Conservation (phyloP, 2,113 vertebrate species). For the Crocuta crocuta region DNA sequence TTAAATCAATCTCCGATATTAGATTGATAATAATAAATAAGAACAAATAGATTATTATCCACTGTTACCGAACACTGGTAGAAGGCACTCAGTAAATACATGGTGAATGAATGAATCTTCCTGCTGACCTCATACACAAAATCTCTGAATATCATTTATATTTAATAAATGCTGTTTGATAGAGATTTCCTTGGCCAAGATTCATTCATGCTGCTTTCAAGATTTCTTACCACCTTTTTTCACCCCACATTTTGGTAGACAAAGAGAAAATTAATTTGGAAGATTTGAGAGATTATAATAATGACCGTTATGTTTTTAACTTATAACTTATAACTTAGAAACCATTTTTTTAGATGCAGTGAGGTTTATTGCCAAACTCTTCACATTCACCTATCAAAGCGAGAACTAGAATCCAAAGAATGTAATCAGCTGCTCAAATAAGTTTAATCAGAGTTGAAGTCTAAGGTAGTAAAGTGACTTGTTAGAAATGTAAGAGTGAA, state of each 20-base stretch:
- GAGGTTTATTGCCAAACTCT: constrained; percentile 34
- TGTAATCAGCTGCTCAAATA: constrained; percentile 27
- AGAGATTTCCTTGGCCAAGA: background rate
- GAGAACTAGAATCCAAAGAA: constrained; percentile 58
- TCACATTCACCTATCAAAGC: constrained; percentile 39
- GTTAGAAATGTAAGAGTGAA: background rate
- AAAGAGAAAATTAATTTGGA: constrained; percentile 34
- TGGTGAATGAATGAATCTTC: background rate
- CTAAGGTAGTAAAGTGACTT: background rate
- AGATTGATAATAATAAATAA: background rate
- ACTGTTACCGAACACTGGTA: background rate
- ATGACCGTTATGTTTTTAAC: constrained; percentile 44
- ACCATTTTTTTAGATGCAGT: constrained; percentile 33
- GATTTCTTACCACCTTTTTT: background rate
- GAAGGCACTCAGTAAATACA: background rate
- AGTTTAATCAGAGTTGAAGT: constrained; percentile 47
- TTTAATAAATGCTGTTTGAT: background rate
- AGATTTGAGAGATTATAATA: constrained; percentile 3
- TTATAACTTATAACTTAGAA: constrained; percentile 55
- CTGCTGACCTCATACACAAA: background rate
- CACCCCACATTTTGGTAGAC: background rate
- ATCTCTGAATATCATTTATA: background rate
- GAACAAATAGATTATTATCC: background rate
- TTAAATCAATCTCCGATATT: background rate
- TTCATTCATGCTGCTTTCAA: constrained; percentile 2